Base-by-base conservation (phyloP, 1,140 invertebrate species). In the Brachionus calyciflorus region DNA sequence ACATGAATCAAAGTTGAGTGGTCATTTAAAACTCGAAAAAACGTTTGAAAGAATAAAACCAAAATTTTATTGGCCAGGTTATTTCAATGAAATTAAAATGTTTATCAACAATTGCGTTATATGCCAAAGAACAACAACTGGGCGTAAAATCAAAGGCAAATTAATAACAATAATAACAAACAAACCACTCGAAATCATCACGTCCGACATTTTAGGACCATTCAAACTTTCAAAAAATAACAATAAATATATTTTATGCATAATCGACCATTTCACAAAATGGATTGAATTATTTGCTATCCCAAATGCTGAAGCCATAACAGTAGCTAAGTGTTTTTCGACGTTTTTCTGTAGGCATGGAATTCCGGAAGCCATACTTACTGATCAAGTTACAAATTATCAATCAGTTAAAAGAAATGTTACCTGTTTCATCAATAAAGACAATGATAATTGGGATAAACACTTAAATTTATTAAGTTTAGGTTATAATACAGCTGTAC, bases 211-310 rank as follows among this genome's bases (percentile, higher is more conserved):
- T 21, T 30, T 81, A 3, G 82, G 82, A 0, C 80, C 80, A 1
- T 77, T 83, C 28, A 78, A 78, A 7, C 55, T 41, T 6, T 78
- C 79, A 9, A 12, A 60, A n/a, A 70, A 44, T 21, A 80, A 79
- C 0, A 81, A 82, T 17, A 80, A 78, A 21, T 80, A 80, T 26
- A 79, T 83, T 24, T 33, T 81, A 4, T 78, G 80, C 12, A 68
- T 79, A 0, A 78, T 77, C 1, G 81, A 83, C 65, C 81, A 83
- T 75, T 80, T 81, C 17, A 83, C 83, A 2, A 80, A 81, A 69
- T 85, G 76, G 60, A 55, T 78, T 3, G 79, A 82, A 44, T 78
- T 79, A 10, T 77, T 69, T n/a, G n/a, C n/a, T n/a, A n/a, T n/a
- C n/a, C n/a, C n/a, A n/a, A n/a, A n/a, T n/a, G n/a, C n/a, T n/a